These are phyloP conservation scores for Resseliella maxima DNA, from an alignment of 2,888 invertebrate genomes.

Conservation along the genomic window DNA sequence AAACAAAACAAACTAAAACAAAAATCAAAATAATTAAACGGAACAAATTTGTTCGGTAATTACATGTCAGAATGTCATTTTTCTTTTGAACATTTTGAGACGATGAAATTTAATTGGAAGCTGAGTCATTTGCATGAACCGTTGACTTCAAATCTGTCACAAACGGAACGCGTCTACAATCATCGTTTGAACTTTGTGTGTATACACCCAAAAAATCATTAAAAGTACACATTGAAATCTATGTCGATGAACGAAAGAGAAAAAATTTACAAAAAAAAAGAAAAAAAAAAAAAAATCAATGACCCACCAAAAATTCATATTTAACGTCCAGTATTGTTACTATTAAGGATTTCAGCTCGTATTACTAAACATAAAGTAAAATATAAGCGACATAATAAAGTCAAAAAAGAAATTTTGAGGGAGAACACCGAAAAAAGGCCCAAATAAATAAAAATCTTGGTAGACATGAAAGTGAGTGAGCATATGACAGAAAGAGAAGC, in stretches of 20 bases:
- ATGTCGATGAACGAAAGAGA: background rate
- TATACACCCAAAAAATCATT: background rate
- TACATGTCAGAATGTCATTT: conserved; percentile 51
- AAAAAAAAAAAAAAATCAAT: background rate
- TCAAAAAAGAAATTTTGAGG: background rate
- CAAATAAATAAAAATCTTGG: background rate
- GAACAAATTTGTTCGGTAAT: conserved; percentile 40
- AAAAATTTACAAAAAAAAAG: background rate
- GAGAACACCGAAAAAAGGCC: conserved; percentile 30
- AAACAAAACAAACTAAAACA: background rate
- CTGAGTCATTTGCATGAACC: conserved; percentile 9
- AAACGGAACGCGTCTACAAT: background rate
- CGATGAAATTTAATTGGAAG: conserved; percentile 44
- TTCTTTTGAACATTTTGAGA: conserved; percentile 34
- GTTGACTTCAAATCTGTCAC: conserved; percentile 28
- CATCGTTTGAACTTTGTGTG: conserved; percentile 22
- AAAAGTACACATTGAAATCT: background rate
- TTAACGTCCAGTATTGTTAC: background rate
- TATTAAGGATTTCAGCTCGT: background rate
- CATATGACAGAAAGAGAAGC: background rate
- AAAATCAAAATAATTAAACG: conserved; percentile 6
- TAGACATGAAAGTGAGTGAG: background rate
- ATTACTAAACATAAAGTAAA: background rate
- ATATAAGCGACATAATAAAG: conserved; percentile 1
- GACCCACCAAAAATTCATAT: background rate